Percentiles rank a stretch among this genome's conserved stretches.
These are phyloP conservation scores for Osmerus mordax DNA, from an alignment of 2,113 vertebrate species.

Conservation along the genomic window DNA sequence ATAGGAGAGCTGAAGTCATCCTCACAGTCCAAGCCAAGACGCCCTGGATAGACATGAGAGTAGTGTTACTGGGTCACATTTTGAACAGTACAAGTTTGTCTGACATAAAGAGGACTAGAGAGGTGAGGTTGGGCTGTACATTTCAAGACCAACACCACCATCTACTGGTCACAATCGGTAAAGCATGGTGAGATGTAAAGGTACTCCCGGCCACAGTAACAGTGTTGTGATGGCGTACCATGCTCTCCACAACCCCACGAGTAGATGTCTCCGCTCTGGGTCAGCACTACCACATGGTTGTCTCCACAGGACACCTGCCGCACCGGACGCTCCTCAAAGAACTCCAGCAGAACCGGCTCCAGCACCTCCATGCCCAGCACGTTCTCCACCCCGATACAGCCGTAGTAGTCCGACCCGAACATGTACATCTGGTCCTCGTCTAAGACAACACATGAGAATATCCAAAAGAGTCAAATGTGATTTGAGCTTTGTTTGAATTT, in stretches of 20 bases:
- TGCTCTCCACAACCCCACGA: conserved; percentile 94
- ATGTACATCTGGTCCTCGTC: conserved; percentile 96
- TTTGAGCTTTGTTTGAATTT: background rate
- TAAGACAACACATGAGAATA: conserved; percentile 50
- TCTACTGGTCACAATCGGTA: background rate
- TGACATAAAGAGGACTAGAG: too few relatives aligned
- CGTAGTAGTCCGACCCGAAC: conserved; percentile 97
- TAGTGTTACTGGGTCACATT: too few relatives aligned
- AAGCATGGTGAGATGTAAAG: background rate
- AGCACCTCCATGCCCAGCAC: conserved; percentile 80
- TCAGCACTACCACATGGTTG: conserved; percentile 91
- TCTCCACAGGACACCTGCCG: conserved; percentile 94
- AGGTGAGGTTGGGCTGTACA: too few relatives aligned
- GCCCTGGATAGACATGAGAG: conserved; percentile 70
- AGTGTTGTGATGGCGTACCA: background rate
- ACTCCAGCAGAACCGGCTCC: conserved; percentile 86
- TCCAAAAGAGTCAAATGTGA: background rate
- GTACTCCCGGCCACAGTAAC: too few relatives aligned
- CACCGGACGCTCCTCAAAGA: conserved; percentile 86
- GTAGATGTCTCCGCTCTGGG: conserved; percentile 83
- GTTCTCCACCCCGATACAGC: conserved; percentile 89
- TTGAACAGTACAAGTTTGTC: too few relatives aligned
- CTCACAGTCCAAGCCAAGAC: conserved; percentile 94
- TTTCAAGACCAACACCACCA: background rate
- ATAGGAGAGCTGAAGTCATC: conserved; percentile 90